Percentiles rank a stretch among this genome's conserved stretches.
These are phyloP conservation scores for Artibeus lituratus DNA, from an alignment of 2,797 vertebrate genomes.

Conservation along the genomic window DNA sequence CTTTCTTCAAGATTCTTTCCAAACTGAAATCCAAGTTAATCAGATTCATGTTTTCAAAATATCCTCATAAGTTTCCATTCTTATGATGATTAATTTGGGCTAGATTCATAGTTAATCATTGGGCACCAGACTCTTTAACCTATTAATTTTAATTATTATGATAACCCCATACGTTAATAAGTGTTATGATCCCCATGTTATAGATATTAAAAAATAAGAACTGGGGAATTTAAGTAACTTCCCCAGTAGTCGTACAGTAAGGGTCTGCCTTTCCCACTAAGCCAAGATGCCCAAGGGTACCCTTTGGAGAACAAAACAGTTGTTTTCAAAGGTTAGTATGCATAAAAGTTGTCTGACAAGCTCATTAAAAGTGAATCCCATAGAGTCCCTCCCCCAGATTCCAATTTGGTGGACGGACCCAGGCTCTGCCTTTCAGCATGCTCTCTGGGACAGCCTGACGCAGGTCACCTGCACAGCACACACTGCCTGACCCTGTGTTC, in stretches of 20 bases:
- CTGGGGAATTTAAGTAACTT: background rate
- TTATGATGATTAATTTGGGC: background rate
- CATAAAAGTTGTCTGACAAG: background rate
- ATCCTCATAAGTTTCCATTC: background rate
- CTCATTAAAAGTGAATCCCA: background rate
- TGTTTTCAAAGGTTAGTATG: background rate
- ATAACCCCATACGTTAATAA: background rate
- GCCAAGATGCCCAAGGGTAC: background rate
- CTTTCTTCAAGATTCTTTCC: background rate
- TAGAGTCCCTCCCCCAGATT: background rate
- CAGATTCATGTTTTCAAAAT: background rate
- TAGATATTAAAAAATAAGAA: background rate
- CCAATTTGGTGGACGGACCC: background rate
- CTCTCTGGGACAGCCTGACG: background rate
- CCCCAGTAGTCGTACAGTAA: background rate
- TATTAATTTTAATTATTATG: background rate
- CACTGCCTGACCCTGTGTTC: background rate
- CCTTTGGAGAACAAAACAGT: background rate
- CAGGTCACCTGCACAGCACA: background rate
- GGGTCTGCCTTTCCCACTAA: background rate
- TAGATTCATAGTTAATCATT: background rate
- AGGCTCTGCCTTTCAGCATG: background rate
- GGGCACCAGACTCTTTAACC: background rate
- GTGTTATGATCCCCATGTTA: background rate
- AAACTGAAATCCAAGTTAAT: background rate